Evolutionary conservation across 2,888 invertebrate species (phyloP).

Genomic region (Microplitis manilae): DNA sequence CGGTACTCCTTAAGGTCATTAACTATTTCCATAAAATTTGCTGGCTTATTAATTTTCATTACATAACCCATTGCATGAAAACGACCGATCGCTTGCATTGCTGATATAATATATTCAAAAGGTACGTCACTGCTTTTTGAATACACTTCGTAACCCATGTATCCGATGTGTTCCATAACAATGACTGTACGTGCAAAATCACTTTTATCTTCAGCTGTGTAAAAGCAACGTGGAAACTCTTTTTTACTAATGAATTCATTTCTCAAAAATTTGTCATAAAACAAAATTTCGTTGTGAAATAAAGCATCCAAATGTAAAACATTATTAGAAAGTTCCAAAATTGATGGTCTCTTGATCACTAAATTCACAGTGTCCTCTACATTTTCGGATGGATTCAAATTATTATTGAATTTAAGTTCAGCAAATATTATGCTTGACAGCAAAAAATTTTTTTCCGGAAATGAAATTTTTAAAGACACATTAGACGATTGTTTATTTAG

Average conservation of each 20-base stretch:
- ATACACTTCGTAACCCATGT: conserved; percentile 51
- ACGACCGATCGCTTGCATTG: conserved; percentile 58
- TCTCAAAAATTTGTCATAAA: conserved; percentile 54
- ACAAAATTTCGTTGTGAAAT: conserved; percentile 65
- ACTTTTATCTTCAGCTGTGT: conserved; percentile 41
- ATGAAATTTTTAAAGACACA: background rate
- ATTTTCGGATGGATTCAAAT: background rate
- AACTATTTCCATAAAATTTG: conserved; percentile 54
- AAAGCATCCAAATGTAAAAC: conserved; percentile 32
- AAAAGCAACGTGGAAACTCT: conserved; percentile 47
- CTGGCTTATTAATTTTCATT: conserved; percentile 53
- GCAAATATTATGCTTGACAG: background rate
- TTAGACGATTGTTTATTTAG: background rate
- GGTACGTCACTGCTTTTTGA: conserved; percentile 48
- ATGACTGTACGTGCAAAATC: conserved; percentile 49
- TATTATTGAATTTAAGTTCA: background rate
- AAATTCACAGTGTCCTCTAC: conserved; percentile 33
- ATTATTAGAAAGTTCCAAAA: background rate
- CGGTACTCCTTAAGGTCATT: conserved; percentile 49
- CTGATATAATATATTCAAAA: conserved; percentile 56
- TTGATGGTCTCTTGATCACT: conserved; percentile 51
- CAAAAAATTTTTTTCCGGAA: background rate
- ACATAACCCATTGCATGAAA: conserved; percentile 62
- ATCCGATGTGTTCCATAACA: conserved; percentile 57
- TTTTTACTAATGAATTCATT: conserved; percentile 9